Base-by-base conservation (phyloP, 2,113 vertebrate species). In the Tursiops truncatus region DNA sequence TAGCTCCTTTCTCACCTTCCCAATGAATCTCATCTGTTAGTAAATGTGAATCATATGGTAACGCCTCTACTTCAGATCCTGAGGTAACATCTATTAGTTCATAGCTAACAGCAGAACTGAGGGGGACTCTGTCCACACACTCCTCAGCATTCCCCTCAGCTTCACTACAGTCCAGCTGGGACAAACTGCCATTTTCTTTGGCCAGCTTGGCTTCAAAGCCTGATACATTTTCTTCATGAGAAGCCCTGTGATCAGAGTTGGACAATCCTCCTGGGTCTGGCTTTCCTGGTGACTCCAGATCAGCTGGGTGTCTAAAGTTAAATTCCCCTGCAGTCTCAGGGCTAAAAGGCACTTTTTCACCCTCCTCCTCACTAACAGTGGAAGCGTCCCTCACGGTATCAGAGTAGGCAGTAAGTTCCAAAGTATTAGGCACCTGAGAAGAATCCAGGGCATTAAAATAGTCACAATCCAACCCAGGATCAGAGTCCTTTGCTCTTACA, bases 401-500 rank as follows among this genome's bases (percentile, higher is more conserved):
- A 73, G 98, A 97, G 53, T 98, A 98, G 38, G 97, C 97, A 25
- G 18, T 91, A 3, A 98, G 96, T 96, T 98, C 98, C 88, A 98
- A 36, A 0, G 73, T 38, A 93, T 98, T 97, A 96, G 97, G 97
- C 97, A 98, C 96, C 98, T 98, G 99, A 0, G 98, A 98, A 96
- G 97, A 98, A 89, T 97, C 98, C 58, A 98, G 98, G 97, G 96
- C 96, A 81, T 98, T 98, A 2, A 98, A 98, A 96, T 98, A 97
- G 89, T 98, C 98, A 95, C 98, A 94, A 79, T 98, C 97, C 0
- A 98, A 98, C 94, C 97, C 98, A 0, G 98, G 96, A 0, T 96
- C 97, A 47, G 93, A 98, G 94, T 99, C 99, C 0, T 98, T 96
- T 18, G 97, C 95, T 0, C 94, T 98, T 91, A 97, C 12, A 73